Conservation (phyloP, 2,113 vertebrate species). For the Lagopus leucura region DNA sequence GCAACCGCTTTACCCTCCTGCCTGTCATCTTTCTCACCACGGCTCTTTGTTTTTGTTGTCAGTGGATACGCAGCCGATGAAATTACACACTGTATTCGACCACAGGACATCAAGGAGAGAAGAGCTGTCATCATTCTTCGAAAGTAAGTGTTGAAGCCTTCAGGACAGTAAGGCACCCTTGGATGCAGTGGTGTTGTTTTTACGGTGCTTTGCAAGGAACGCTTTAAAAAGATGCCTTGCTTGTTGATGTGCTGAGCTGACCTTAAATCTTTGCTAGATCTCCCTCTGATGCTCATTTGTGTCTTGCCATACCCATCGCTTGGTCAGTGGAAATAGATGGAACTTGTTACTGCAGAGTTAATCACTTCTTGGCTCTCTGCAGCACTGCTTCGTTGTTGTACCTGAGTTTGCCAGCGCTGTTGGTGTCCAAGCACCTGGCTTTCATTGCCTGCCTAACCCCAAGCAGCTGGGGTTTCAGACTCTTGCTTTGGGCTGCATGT, state of each 20-base stretch:
- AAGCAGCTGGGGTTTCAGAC: neutral
- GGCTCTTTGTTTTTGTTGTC: constrained; percentile 59
- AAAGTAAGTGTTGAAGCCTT: constrained; percentile 86
- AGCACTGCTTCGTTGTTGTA: neutral
- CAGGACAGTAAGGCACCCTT: neutral
- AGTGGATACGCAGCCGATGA: constrained; percentile 98
- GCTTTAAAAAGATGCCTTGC: neutral
- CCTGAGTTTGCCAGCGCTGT: neutral
- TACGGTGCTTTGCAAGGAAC: neutral
- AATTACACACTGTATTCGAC: constrained; percentile 98
- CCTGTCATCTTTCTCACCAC: neutral
- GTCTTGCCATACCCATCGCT: rapidly evolving
- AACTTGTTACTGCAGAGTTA: neutral
- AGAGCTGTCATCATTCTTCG: constrained; percentile 97
- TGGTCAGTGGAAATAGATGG: neutral
- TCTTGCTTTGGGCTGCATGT: neutral
- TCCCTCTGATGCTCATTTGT: neutral
- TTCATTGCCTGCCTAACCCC: neutral
- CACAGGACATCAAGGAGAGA: constrained; percentile 97
- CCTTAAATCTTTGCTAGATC: neutral
- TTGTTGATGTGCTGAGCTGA: constrained; percentile 5
- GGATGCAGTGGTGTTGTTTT: neutral
- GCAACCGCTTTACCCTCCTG: neutral
- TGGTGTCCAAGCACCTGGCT: neutral
- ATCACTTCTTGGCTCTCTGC: neutral